phyloP scores from a whole-genome alignment of 2,888 invertebrate species.

The Mycalesis mineus region DNA sequence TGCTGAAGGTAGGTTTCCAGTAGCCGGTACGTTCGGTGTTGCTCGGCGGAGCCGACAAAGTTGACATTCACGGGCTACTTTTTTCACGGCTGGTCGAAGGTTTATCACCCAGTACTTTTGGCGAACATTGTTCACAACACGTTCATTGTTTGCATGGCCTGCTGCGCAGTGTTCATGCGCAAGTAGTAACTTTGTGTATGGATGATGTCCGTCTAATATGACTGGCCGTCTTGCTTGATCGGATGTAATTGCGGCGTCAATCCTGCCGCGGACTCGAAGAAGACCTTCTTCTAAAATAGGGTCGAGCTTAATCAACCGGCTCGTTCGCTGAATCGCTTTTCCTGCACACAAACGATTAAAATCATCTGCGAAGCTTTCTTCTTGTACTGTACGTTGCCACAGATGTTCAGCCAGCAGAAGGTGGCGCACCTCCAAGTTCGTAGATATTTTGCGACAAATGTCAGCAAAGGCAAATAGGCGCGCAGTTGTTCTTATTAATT shows the following conservation, averaged over 20 bases:
- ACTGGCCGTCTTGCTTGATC: conserved; percentile 1
- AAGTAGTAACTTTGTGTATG: conserved; percentile 5
- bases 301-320: conserved; percentile 11
- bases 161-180: conserved; percentile 1
- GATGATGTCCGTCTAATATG: conserved; percentile 18
- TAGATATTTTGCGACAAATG: not conserved
- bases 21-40: conserved; percentile 18
- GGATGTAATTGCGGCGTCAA: not conserved
- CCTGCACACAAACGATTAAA: conserved; percentile 8
- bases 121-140: conserved; percentile 28
- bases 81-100: conserved; percentile 22
- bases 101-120: conserved; percentile 28
- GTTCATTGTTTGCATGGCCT: conserved; percentile 13
- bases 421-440: not conserved
- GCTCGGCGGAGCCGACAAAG: conserved; percentile 17
- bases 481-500: conserved; percentile 1
- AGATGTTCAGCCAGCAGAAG: conserved; percentile 5
- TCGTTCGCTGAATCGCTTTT: not conserved
- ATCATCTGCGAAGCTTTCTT: conserved; percentile 13
- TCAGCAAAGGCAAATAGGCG: not conserved
- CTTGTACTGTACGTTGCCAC: not conserved
- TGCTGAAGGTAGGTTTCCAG: conserved; percentile 24
- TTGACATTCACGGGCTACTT: conserved; percentile 14
- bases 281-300: conserved; percentile 15
- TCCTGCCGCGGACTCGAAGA: conserved; percentile 5